Conservation (phyloP, 2,113 vertebrate genomes). For the Pluvianellus socialis region DNA sequence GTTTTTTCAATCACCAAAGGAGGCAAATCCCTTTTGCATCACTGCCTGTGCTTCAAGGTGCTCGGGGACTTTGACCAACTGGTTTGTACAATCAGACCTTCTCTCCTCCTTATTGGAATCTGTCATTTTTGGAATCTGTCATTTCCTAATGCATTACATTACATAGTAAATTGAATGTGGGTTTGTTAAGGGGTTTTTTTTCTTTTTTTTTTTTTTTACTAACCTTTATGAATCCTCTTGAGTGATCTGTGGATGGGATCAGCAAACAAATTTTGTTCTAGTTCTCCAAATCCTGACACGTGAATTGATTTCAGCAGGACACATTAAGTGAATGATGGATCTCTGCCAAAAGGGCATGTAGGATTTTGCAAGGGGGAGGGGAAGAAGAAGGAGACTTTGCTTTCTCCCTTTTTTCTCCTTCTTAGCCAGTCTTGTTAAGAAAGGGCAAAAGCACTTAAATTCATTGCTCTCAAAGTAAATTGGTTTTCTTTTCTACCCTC, state of each 20-base stretch:
- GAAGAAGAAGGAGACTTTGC: slow-evolving; percentile 10
- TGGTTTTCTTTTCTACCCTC: background rate
- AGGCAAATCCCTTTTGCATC: background rate
- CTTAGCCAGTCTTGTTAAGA: background rate
- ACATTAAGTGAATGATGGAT: slow-evolving; percentile 59
- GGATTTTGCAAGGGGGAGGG: slow-evolving; percentile 36
- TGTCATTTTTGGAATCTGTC: background rate
- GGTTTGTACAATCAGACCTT: background rate
- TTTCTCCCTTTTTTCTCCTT: slow-evolving; percentile 40
- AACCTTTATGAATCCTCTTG: slow-evolving; percentile 45
- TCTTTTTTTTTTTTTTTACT: background rate
- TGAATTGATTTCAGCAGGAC: slow-evolving; percentile 58
- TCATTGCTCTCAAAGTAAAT: slow-evolving; percentile 34
- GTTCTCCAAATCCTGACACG: slow-evolving; percentile 47
- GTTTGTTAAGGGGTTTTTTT: background rate
- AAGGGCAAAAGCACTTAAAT: slow-evolving; percentile 55
- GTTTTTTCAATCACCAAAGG: background rate
- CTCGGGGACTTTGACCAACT: background rate
- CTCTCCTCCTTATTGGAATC: background rate
- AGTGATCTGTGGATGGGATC: slow-evolving; percentile 61
- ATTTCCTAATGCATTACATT: slow-evolving; percentile 14
- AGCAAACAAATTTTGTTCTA: slow-evolving; percentile 57
- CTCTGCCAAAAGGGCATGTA: slow-evolving; percentile 58
- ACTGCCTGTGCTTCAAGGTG: background rate
- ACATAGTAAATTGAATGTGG: background rate